A percentile compares a stretch with the other conserved stretches of the same genome.
These are phyloP conservation scores for Unio delphinus DNA, from an alignment of 2,888 invertebrate species.

Conservation along the genomic window DNA sequence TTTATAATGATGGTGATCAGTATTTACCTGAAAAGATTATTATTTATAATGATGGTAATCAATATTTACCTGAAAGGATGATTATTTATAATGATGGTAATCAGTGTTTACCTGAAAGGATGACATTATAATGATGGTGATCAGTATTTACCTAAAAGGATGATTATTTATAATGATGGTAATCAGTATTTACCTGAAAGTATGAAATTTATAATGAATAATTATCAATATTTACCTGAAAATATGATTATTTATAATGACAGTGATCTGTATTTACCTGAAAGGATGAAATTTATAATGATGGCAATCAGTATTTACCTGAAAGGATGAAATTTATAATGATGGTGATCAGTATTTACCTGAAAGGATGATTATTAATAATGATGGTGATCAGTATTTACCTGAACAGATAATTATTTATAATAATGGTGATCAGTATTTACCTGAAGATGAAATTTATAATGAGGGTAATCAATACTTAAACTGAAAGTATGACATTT, in stretches of 20 bases:
- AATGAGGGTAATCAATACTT: constrained; percentile 3
- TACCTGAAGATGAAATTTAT: constrained; percentile 27
- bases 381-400: too few relatives aligned
- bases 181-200: too few relatives aligned
- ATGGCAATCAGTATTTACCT: constrained; percentile 28
- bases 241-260: too few relatives aligned
- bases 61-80: too few relatives aligned
- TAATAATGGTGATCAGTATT: too few relatives aligned
- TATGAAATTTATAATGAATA: too few relatives aligned
- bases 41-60: neutral
- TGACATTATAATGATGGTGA: neutral
- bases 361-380: too few relatives aligned
- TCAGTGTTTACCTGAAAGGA: constrained; percentile 33
- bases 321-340: constrained; percentile 4
- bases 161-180: neutral
- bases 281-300: constrained; percentile 1
- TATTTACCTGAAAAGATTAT: constrained; percentile 36
- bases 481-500: constrained; percentile 14
- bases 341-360: too few relatives aligned
- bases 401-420: too few relatives aligned
- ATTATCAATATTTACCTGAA: too few relatives aligned
- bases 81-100: too few relatives aligned
- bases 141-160: constrained; percentile 33
- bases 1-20: neutral
- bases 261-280: constrained; percentile 29